These are phyloP conservation scores for Glareola pratincola DNA, from an alignment of 2,113 vertebrate species.

Conservation along the genomic window DNA sequence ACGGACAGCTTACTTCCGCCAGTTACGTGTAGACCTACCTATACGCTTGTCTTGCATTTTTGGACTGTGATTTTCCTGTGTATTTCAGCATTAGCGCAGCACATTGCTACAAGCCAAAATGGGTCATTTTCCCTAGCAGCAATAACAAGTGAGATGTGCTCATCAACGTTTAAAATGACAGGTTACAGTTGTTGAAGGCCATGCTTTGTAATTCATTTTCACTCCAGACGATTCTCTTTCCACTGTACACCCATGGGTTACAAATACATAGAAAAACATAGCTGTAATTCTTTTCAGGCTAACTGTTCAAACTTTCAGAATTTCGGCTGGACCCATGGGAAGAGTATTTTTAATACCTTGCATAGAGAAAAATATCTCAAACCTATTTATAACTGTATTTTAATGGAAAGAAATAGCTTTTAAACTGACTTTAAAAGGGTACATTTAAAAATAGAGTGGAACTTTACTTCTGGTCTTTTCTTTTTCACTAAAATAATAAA, in stretches of 20 bases:
- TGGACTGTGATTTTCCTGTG: not conserved
- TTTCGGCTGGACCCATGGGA: conserved; percentile 17
- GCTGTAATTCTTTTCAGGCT: conserved; percentile 3
- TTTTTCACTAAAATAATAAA: conserved; percentile 13
- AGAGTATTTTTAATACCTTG: conserved; percentile 45
- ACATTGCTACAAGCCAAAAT: not conserved
- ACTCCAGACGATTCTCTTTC: conserved; percentile 16
- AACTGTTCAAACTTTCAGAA: not conserved
- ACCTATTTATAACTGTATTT: conserved; percentile 40
- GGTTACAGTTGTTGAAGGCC: conserved; percentile 18
- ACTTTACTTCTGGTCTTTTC: not conserved
- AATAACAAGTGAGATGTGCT: not conserved
- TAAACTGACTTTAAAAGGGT: conserved; percentile 9
- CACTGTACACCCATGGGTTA: not conserved
- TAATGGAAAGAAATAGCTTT: conserved; percentile 40
- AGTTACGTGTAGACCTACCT: not conserved
- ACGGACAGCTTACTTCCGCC: not conserved
- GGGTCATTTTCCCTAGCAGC: not conserved
- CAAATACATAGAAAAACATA: conserved; percentile 24
- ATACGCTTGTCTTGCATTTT: not conserved
- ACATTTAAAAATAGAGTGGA: conserved; percentile 40
- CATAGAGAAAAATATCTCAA: not conserved
- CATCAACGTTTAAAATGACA: not conserved
- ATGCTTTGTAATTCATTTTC: not conserved
- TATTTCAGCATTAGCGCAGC: not conserved